A percentile compares a stretch with the other conserved stretches of the same genome.
phyloP scores from a whole-genome alignment of 2,113 vertebrate species.

The Glareola pratincola region DNA sequence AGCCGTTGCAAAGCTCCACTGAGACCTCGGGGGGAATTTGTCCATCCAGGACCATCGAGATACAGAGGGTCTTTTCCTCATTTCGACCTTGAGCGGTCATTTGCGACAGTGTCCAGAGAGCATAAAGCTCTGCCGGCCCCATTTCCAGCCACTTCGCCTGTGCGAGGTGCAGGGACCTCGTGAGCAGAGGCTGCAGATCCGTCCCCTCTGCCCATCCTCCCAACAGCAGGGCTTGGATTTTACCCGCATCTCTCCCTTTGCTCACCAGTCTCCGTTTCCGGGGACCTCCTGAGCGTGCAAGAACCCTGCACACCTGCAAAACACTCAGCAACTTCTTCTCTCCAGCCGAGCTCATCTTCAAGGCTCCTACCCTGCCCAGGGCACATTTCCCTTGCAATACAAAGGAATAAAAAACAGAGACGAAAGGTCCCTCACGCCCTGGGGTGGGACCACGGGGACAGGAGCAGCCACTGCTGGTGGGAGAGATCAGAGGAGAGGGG shows the following conservation, averaged over 20 bases:
- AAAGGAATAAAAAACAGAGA: neutral
- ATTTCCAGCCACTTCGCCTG: neutral
- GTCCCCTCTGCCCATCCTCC: neutral
- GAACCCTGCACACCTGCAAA: neutral
- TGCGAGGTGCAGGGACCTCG: accelerated
- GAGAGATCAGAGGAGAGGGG: neutral
- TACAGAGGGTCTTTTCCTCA: neutral
- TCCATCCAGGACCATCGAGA: neutral
- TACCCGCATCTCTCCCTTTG: neutral
- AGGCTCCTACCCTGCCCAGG: neutral
- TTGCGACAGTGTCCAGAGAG: neutral
- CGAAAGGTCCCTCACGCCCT: neutral
- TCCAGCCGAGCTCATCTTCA: neutral
- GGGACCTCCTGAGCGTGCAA: neutral
- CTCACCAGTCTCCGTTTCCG: neutral
- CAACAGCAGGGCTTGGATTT: neutral
- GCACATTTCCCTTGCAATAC: neutral
- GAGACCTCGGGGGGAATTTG: neutral
- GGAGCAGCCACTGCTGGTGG: neutral
- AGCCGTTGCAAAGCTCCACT: neutral
- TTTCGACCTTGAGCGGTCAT: neutral
- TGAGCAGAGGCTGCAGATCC: accelerated
- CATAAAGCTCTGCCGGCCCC: neutral
- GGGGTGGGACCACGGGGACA: neutral
- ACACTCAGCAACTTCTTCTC: neutral